Evolutionary conservation across 2,888 invertebrate genomes (phyloP), one percentile per base, ranked within the genome.

Genomic region (Rotaria macrura): DNA sequence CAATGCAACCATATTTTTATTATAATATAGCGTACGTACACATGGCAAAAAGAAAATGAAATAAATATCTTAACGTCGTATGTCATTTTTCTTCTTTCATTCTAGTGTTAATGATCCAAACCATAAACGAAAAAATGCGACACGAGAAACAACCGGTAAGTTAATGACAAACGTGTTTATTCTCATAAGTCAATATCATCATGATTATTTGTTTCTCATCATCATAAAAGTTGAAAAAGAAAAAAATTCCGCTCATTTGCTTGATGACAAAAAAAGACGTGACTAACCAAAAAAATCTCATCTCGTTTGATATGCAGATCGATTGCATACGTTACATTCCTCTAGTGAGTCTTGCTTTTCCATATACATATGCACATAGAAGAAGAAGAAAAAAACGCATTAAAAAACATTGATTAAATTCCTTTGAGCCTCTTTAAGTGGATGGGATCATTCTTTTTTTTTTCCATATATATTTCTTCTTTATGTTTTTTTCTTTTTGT

Each of bases 81-180:
- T 38, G 7, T 1, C 38, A 4, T 38, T 38, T 38, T 34, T 20
- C 38, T 38, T 9, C 1, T 38, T n/a, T n/a, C n/a, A n/a, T 40
- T 43, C 3, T n/a, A 79, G 79, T n/a, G n/a, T 79, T 10, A 79
- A 79, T 43, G 79, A 79, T 79, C 79, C 79, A 3, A 79, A 79
- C 43, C 79, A 79, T 43, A 79, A 79, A 43, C 93, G 97, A 88
- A 97, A 98, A 92, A 98, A 98, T 92, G 97, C 97, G 83, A 98
- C 97, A 74, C 93, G 97, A 87, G 98, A 98, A 91, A 96, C 96
- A 34, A 98, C 97, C 85, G 79, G 79, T 79, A 79, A 43, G 43
- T 43, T 79, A 40, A 79, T 65, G 34, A 38, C 65, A 65, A 65
- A 65, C 65, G 65, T 65, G 65, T 65, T 65, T 65, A 65, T 65